A percentile compares a stretch with the other conserved stretches of the same genome.
These are phyloP conservation scores for Helicolenus hilgendorfi DNA, from an alignment of 2,797 vertebrate genomes.

Conservation along the genomic window DNA sequence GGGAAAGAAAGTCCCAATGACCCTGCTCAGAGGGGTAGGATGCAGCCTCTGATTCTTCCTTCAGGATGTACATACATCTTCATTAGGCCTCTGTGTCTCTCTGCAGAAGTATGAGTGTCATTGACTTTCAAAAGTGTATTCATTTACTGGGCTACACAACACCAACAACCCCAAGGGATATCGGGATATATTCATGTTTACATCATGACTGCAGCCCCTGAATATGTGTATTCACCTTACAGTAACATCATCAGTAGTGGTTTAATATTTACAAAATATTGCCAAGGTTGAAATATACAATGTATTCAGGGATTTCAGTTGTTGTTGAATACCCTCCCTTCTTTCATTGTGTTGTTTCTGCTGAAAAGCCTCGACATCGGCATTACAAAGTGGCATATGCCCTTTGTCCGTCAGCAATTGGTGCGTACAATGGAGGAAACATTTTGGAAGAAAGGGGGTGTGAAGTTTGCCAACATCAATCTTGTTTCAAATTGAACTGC, in stretches of 20 bases:
- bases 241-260: background rate
- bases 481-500: constrained; percentile 84
- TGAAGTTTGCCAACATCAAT: constrained; percentile 86
- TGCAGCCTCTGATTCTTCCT: constrained; percentile 56
- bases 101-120: constrained; percentile 27
- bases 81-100: constrained; percentile 59
- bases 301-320: constrained; percentile 8
- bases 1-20: constrained; percentile 60
- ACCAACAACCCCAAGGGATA: background rate
- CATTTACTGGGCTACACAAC: constrained; percentile 12
- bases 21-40: constrained; percentile 51
- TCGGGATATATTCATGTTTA: background rate
- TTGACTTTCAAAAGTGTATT: constrained; percentile 33
- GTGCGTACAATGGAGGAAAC: constrained; percentile 84
- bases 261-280: background rate
- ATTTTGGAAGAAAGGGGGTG: constrained; percentile 81
- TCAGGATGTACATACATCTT: constrained; percentile 67
- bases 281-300: background rate
- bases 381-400: constrained; percentile 80
- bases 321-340: constrained; percentile 17
- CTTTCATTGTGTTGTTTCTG: constrained; percentile 56
- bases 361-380: constrained; percentile 72
- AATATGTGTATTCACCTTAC: background rate
- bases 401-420: constrained; percentile 80
- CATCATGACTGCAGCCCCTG: background rate